phyloP scores from a whole-genome alignment of 2,797 vertebrate genomes.

The Ciconia nigra region DNA sequence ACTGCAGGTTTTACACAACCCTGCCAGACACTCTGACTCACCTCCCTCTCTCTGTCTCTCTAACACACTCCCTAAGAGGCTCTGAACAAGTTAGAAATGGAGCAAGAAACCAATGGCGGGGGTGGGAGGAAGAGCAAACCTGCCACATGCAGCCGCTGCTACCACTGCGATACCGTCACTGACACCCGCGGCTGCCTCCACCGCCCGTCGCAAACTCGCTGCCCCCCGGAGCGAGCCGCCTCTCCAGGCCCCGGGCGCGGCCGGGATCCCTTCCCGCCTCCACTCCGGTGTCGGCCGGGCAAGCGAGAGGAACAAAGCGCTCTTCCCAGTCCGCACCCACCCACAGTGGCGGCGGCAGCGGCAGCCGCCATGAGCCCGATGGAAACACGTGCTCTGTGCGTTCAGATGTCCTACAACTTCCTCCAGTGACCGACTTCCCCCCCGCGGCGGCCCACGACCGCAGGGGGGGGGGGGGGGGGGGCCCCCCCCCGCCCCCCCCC shows the following conservation, averaged over 20 bases:
- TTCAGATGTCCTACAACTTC: conserved; percentile 75
- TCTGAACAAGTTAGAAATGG: conserved; percentile 56
- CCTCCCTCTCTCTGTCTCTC: conserved; percentile 42
- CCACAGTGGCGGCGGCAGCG: conserved; percentile 56
- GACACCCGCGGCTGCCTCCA: not conserved
- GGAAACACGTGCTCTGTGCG: conserved; percentile 81
- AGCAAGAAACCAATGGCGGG: conserved; percentile 54
- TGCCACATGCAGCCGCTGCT: conserved; percentile 57
- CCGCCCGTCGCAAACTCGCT: not conserved
- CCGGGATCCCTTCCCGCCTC: conserved; percentile 60
- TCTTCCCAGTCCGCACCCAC: conserved; percentile 74
- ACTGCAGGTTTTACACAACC: conserved; percentile 59
- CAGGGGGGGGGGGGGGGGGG: no score
- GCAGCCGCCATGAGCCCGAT: conserved; percentile 73
- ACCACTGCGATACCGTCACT: not conserved
- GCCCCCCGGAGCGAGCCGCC: not conserved
- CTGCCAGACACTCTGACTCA: conserved; percentile 72
- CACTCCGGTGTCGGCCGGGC: conserved; percentile 46
- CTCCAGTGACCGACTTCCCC: conserved; percentile 63
- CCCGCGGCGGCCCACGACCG: no score
- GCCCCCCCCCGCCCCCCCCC: no score
- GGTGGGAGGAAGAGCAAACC: conserved; percentile 9
- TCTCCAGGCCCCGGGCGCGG: not conserved
- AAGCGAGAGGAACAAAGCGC: conserved; percentile 78
- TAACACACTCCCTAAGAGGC: conserved; percentile 60